Evolutionary conservation across 1,140 invertebrate genomes (phyloP).

Genomic region (Drusus annulatus): DNA sequence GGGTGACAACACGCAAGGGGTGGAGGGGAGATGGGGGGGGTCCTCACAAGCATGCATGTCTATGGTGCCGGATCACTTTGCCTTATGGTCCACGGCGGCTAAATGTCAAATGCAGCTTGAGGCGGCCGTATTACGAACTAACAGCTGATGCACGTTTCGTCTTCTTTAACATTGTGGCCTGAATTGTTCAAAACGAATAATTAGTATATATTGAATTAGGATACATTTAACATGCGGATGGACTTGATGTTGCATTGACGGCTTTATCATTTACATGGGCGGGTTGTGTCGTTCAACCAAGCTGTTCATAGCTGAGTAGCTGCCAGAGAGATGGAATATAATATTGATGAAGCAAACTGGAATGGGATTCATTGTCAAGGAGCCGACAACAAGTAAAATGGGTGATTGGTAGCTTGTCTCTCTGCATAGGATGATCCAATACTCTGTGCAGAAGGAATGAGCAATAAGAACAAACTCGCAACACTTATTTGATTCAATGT

Average conservation of each 20-base stretch:
- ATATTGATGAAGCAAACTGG: constrained; percentile 38
- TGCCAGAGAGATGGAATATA: constrained; percentile 15
- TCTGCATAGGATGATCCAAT: not conserved
- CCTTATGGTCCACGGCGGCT: constrained; percentile 1
- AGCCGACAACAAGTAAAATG: constrained; percentile 11
- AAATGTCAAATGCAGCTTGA: constrained; percentile 13
- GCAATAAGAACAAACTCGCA: not conserved
- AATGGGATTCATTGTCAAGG: not conserved
- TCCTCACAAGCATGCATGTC: constrained; percentile 12
- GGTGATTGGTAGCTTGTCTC: not conserved
- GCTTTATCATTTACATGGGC: not conserved
- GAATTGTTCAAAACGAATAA: constrained; percentile 50
- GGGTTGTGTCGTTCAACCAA: not conserved
- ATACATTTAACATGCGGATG: constrained; percentile 38
- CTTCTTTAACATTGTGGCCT: constrained; percentile 80
- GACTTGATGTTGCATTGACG: not conserved
- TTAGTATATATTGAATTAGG: constrained; percentile 21
- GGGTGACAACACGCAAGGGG: constrained; percentile 46
- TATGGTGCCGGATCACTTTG: constrained; percentile 14
- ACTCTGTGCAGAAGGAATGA: too few species aligned
- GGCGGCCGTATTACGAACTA: constrained; percentile 36
- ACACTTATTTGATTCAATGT: not conserved
- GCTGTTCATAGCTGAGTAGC: not conserved
- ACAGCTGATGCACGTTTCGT: constrained; percentile 45
- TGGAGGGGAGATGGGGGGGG: not conserved